Conservation (phyloP, 2,113 vertebrate species). For the Aptenodytes patagonicus region DNA sequence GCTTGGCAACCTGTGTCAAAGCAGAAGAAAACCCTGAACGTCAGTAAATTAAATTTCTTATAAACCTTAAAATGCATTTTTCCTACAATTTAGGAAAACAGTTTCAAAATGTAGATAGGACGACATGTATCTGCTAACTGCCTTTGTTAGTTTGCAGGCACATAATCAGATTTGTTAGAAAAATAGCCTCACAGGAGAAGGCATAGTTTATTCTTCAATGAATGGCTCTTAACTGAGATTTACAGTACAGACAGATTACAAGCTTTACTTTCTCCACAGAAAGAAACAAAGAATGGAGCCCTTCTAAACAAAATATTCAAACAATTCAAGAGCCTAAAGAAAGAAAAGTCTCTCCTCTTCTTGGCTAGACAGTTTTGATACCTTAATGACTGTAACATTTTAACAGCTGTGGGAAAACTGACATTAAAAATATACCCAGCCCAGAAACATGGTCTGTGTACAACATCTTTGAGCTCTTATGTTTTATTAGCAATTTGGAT, state of each 20-base stretch:
- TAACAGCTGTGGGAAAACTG: conserved; percentile 76
- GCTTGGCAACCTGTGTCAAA: neutral
- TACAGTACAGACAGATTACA: conserved; percentile 33
- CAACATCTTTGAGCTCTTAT: conserved; percentile 72
- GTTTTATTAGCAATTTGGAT: conserved; percentile 82
- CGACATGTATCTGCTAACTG: neutral
- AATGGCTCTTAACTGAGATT: conserved; percentile 40
- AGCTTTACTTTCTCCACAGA: conserved; percentile 50
- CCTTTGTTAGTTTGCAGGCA: neutral
- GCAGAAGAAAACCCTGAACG: neutral
- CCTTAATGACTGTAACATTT: conserved; percentile 71
- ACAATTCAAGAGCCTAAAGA: conserved; percentile 41
- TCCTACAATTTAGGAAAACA: neutral
- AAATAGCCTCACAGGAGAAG: conserved; percentile 37
- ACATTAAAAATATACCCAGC: conserved; percentile 73
- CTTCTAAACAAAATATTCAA: conserved; percentile 41
- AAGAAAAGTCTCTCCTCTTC: conserved; percentile 61
- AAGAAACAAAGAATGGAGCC: conserved; percentile 29
- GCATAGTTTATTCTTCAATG: conserved; percentile 28
- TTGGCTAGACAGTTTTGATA: conserved; percentile 69
- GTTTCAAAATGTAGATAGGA: neutral
- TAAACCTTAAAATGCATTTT: neutral
- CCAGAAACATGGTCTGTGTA: conserved; percentile 68
- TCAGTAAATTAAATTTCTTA: neutral
- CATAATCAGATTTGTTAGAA: conserved; percentile 21